Conservation (phyloP, 2,888 invertebrate genomes). For the Drosophila borborema region DNA sequence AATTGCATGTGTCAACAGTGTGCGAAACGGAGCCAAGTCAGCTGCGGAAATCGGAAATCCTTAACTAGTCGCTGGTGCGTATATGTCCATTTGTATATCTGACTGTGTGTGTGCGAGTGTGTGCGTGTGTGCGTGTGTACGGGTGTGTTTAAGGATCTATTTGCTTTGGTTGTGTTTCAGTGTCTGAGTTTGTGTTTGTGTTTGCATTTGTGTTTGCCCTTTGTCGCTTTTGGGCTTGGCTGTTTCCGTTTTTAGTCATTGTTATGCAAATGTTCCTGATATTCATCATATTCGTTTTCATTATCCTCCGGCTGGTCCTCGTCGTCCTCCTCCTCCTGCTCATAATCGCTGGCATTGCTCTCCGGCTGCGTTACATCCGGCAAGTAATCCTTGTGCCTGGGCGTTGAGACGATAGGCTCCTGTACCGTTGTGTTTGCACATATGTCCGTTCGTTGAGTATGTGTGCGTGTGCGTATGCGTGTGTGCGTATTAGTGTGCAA, state of each 20-base stretch:
- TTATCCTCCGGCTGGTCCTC: constrained; percentile 88
- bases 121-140: constrained; percentile 1
- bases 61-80: constrained; percentile 69
- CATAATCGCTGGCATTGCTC: constrained; percentile 87
- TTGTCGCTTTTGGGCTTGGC: constrained; percentile 30
- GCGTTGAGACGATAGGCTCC: constrained; percentile 86
- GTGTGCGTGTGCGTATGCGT: constrained; percentile 26
- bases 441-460: constrained; percentile 33
- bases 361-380: constrained; percentile 87
- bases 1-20: constrained; percentile 78
- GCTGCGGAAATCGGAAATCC: constrained; percentile 77
- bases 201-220: constrained; percentile 46
- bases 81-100: constrained; percentile 11
- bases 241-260: constrained; percentile 82
- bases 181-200: constrained; percentile 51
- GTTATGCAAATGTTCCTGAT: constrained; percentile 85
- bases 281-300: constrained; percentile 88
- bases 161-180: constrained; percentile 62
- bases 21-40: constrained; percentile 57
- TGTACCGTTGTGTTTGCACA: constrained; percentile 52
- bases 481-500: constrained; percentile 59
- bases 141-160: constrained; percentile 40
- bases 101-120: constrained; percentile 3
- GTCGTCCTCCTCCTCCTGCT: constrained; percentile 86
- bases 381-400: constrained; percentile 87